Base-by-base conservation (phyloP, 2,888 invertebrate genomes). In the Ophioninae sp. region DNA sequence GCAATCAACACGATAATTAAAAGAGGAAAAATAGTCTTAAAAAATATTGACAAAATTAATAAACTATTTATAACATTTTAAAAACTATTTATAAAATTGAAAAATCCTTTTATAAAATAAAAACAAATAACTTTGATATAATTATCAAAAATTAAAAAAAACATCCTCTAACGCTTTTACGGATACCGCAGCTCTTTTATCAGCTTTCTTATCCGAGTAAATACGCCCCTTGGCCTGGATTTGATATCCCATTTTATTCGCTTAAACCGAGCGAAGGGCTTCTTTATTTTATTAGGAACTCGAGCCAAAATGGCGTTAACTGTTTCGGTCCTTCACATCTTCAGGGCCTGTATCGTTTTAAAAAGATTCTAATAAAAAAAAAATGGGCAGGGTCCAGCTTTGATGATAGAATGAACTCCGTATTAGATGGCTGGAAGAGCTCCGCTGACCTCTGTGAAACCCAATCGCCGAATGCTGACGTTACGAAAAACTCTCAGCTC, bases 201-300 rank as follows among this genome's bases (percentile, higher is more conserved):
- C 74, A 78, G 74, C 81, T 81, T 75, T 30, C 74, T 41, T 59
- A 39, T 69, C 50, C 77, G 69, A 70, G 74, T 41, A 81, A 83
- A 83, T 30, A 77, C n/a, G n/a, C 23, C 73, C 30, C 69, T 23
- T 21, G 50, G 39, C 65, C 10, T 37, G 56, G 69, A 23, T 74
- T 74, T n/a, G 57, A 74, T 59, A 56, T 64, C 56, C 20, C 23
- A 20, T 62, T 64, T 62, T 44, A 65, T 39, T 39, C 56, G 17
- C 20, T 65, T 65, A 67, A 2, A 37, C 21, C 20, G 39, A 20
- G 56, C 67, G 13, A 17, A 67, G 39, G 67, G 37, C 64, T 56
- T 62, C 59, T n/a, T n/a, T 57, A 73, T 62, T 62, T 41, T 21
- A 56, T 65, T 13, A 50, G 50, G 67, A 21, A 57, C 44, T 59